Conservation (phyloP, 2,888 invertebrate species). For the Microplitis manilae region DNA sequence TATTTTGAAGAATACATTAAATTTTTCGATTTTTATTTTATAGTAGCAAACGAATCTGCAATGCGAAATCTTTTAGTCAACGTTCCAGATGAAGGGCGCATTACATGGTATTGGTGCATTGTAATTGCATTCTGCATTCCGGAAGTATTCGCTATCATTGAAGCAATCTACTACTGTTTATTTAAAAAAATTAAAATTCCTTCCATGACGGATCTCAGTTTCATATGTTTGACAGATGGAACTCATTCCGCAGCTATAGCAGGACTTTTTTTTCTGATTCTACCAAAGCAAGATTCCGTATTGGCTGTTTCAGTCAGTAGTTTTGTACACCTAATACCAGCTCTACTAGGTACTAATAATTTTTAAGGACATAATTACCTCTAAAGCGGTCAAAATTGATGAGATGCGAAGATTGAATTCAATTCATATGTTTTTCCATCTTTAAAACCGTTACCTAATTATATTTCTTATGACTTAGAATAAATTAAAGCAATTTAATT, state of each 20-base stretch:
- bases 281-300: constrained; percentile 86
- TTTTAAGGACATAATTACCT: too few species aligned
- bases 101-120: constrained; percentile 87
- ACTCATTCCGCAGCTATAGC: constrained; percentile 85
- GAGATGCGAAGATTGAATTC: too few species aligned
- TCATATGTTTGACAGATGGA: constrained; percentile 83
- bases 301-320: constrained; percentile 89
- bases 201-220: constrained; percentile 73
- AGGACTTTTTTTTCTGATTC: constrained; percentile 81
- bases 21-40: constrained; percentile 41
- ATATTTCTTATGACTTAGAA: too few species aligned
- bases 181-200: constrained; percentile 80
- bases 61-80: constrained; percentile 77
- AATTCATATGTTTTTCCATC: too few species aligned
- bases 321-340: constrained; percentile 87
- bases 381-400: too few species aligned
- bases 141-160: constrained; percentile 82
- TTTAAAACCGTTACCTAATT: too few species aligned
- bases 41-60: constrained; percentile 61
- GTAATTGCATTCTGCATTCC: constrained; percentile 84
- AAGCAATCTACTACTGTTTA: constrained; percentile 80
- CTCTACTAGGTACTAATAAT: constrained; percentile 76
- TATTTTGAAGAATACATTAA: not conserved
- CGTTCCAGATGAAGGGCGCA: constrained; percentile 77
- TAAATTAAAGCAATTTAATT: too few species aligned